Percentiles rank a stretch among this genome's conserved stretches.
These are phyloP conservation scores for Bombyx mandarina DNA, from an alignment of 1,140 invertebrate species.

Conservation along the genomic window DNA sequence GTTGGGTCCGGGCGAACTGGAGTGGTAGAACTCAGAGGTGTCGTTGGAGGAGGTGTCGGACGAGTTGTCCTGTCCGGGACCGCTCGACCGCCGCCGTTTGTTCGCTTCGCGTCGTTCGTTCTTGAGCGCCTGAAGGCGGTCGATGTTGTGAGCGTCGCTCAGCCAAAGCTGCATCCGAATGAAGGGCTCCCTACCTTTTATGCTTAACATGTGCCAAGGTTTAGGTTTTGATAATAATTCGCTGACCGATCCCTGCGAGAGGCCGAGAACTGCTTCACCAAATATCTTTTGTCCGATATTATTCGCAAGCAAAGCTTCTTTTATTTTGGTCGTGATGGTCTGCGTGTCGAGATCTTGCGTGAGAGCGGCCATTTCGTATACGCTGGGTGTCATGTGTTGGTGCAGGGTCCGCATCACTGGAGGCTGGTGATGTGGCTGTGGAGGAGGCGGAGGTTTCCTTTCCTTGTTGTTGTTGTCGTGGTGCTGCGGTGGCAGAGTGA, in stretches of 20 bases:
- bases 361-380: constrained; percentile 96
- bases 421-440: constrained; percentile 74
- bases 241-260: constrained; percentile 97
- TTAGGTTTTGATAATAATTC: constrained; percentile 98
- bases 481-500: constrained; percentile 70
- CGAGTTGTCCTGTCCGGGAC: constrained; percentile 87
- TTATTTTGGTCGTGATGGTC: constrained; percentile 96
- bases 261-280: constrained; percentile 94
- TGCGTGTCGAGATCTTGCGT: constrained; percentile 97
- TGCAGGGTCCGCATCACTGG: constrained; percentile 79
- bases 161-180: constrained; percentile 98
- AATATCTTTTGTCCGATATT: constrained; percentile 99
- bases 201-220: constrained; percentile 99
- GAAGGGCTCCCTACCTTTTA: constrained; percentile 98
- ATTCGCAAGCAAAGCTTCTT: constrained; percentile 95
- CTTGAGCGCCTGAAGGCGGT: constrained; percentile 84
- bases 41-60: constrained; percentile 90
- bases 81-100: constrained; percentile 85
- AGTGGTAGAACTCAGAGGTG: constrained; percentile 90
- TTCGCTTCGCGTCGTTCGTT: constrained; percentile 92
- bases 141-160: constrained; percentile 93
- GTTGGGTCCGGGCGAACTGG: constrained; percentile 81
- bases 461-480: constrained; percentile 72
- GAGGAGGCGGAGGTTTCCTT: constrained; percentile 71
- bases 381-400: constrained; percentile 87